phyloP scores from a whole-genome alignment of 2,113 vertebrate genomes.

The Anguilla japonica region DNA sequence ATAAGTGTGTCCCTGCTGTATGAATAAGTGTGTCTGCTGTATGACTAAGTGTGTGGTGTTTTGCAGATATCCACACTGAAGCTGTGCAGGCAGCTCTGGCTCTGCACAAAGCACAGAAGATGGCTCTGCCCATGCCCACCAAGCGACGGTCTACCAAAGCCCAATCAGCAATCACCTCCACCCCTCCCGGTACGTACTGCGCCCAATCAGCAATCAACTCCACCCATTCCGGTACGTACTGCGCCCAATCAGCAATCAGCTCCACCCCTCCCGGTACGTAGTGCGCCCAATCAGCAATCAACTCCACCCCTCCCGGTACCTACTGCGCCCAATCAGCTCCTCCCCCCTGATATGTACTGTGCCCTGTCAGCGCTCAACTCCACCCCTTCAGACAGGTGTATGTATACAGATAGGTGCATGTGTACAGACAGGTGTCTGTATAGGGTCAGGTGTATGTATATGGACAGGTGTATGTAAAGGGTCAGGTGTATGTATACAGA shows the following conservation, averaged over 20 bases:
- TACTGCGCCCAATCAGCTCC: slow-evolving; percentile 76
- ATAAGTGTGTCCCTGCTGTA: too few relatives aligned
- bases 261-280: slow-evolving; percentile 88
- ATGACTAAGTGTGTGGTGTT: background rate
- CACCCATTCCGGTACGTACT: too few relatives aligned
- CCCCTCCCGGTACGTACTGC: slow-evolving; percentile 81
- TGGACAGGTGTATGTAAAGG: too few relatives aligned
- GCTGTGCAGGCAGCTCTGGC: slow-evolving; percentile 94
- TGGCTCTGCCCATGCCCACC: slow-evolving; percentile 96
- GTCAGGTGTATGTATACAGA: too few relatives aligned
- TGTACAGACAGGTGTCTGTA: too few relatives aligned
- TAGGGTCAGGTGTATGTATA: too few relatives aligned
- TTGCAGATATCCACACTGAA: slow-evolving; percentile 86
- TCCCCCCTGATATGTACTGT: slow-evolving; percentile 83
- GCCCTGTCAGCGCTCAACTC: too few relatives aligned
- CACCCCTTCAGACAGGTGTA: too few relatives aligned
- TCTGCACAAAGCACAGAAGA: slow-evolving; percentile 97
- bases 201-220: too few relatives aligned
- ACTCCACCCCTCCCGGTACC: too few relatives aligned
- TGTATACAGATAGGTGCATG: too few relatives aligned
- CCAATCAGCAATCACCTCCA: slow-evolving; percentile 86
- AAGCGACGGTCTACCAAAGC: slow-evolving; percentile 91
- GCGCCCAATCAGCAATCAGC: slow-evolving; percentile 83
- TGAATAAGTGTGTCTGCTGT: background rate
- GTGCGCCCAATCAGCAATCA: background rate